Evolutionary conservation across 1,140 invertebrate species (phyloP).

Genomic region (Cydia fagiglandana): DNA sequence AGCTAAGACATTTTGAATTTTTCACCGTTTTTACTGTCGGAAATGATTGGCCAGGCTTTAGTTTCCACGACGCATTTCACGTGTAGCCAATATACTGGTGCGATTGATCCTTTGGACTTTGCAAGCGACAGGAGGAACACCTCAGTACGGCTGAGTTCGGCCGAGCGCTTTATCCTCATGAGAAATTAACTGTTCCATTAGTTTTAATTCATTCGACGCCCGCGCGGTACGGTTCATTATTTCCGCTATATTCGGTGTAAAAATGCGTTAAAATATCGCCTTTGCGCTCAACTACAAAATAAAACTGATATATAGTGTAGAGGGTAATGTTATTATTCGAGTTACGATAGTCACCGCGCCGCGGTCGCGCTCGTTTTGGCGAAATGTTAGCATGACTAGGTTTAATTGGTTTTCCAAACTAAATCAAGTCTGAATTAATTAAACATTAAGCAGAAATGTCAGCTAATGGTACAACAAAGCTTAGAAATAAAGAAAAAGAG

Average conservation of each 20-base stretch:
- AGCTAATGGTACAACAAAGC: too few relatives aligned
- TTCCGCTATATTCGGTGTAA: slow-evolving; percentile 61
- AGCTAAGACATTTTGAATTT: too few relatives aligned
- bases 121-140: background rate
- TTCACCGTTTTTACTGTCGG: too few relatives aligned
- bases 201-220: slow-evolving; percentile 74
- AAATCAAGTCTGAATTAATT: too few relatives aligned
- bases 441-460: too few relatives aligned
- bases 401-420: too few relatives aligned
- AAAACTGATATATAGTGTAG: slow-evolving; percentile 50
- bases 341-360: background rate
- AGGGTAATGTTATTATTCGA: background rate
- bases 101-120: background rate
- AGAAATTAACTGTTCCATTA: slow-evolving; percentile 77
- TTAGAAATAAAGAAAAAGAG: too few relatives aligned
- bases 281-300: slow-evolving; percentile 48
- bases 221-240: slow-evolving; percentile 61
- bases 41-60: too few relatives aligned
- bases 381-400: background rate
- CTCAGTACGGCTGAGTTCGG: slow-evolving; percentile 48
- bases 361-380: background rate
- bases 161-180: slow-evolving; percentile 64
- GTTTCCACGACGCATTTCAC: too few relatives aligned
- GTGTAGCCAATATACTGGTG: background rate
- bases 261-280: slow-evolving; percentile 61